These are phyloP conservation scores for Pteromalus puparum DNA, from an alignment of 1,140 invertebrate species.

Conservation along the genomic window DNA sequence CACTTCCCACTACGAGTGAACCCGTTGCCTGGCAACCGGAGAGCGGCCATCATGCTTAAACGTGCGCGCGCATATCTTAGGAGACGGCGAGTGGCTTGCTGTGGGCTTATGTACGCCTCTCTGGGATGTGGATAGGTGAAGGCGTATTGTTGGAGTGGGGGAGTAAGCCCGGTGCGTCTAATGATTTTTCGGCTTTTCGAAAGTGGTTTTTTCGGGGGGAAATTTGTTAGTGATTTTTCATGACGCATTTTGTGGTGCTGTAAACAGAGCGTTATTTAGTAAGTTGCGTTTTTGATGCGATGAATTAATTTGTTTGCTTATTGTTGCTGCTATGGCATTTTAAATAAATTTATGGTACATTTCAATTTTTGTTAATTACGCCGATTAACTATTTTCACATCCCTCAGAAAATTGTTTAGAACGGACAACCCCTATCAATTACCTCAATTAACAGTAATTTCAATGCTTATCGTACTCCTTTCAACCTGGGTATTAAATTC, in stretches of 20 bases:
- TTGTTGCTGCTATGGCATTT: too few species aligned
- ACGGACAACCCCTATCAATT: too few species aligned
- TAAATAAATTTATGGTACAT: too few species aligned
- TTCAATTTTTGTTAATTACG: too few species aligned
- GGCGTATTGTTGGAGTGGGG: not conserved
- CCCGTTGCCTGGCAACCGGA: conserved; percentile 28
- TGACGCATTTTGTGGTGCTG: not conserved
- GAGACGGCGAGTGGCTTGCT: not conserved
- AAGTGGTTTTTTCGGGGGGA: not conserved
- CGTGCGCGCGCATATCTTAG: conserved; percentile 35
- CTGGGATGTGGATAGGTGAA: not conserved
- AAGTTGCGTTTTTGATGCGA: too few species aligned
- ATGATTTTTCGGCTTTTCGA: conserved; percentile 22
- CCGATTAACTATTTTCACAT: too few species aligned
- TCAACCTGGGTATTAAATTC: too few species aligned
- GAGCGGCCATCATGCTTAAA: conserved; percentile 17
- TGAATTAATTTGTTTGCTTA: too few species aligned
- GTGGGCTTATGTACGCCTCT: not conserved
- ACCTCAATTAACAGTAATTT: too few species aligned
- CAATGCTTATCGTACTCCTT: too few species aligned
- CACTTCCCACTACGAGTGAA: not conserved
- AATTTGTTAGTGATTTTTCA: not conserved
- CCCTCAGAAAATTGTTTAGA: too few species aligned
- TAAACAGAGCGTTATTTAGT: too few species aligned
- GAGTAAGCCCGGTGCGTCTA: not conserved